phyloP scores from a whole-genome alignment of 2,797 vertebrate genomes.

The Apogon talboti region DNA sequence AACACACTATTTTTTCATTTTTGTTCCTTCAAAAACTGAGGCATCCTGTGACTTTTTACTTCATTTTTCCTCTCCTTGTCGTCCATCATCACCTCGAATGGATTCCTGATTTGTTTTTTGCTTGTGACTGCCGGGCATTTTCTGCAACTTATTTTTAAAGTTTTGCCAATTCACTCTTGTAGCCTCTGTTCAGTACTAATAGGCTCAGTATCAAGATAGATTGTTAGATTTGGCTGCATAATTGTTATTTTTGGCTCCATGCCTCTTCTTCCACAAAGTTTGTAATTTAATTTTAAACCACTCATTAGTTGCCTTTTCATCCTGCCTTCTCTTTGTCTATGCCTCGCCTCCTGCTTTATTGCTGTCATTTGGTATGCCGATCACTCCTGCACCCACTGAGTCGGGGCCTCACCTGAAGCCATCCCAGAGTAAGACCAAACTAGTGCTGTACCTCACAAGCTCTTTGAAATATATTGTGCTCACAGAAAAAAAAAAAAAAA shows the following conservation, averaged over 20 bases:
- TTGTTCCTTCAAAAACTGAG: neutral
- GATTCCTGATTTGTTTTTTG: conserved; percentile 35
- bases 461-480: conserved; percentile 62
- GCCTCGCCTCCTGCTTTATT: conserved; percentile 28
- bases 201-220: conserved; percentile 33
- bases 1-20: too few relatives aligned
- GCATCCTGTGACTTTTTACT: conserved; percentile 8
- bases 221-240: conserved; percentile 31
- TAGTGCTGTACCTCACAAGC: conserved; percentile 38
- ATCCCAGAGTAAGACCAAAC: conserved; percentile 30
- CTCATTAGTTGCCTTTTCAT: conserved; percentile 51
- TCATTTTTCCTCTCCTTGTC: conserved; percentile 11
- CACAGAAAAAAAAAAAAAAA: conserved; percentile 6
- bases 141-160: conserved; percentile 5
- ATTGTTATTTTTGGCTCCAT: conserved; percentile 51
- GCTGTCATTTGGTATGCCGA: conserved; percentile 44
- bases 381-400: conserved; percentile 31
- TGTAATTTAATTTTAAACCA: conserved; percentile 53
- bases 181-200: conserved; percentile 9
- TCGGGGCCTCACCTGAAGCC: conserved; percentile 49
- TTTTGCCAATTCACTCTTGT: conserved; percentile 13
- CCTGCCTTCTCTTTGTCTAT: conserved; percentile 4
- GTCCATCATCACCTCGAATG: conserved; percentile 25
- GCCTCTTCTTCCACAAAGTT: conserved; percentile 31
- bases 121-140: conserved; percentile 18